Conservation (phyloP, 2,113 vertebrate species). For the Epinephelus lanceolatus region DNA sequence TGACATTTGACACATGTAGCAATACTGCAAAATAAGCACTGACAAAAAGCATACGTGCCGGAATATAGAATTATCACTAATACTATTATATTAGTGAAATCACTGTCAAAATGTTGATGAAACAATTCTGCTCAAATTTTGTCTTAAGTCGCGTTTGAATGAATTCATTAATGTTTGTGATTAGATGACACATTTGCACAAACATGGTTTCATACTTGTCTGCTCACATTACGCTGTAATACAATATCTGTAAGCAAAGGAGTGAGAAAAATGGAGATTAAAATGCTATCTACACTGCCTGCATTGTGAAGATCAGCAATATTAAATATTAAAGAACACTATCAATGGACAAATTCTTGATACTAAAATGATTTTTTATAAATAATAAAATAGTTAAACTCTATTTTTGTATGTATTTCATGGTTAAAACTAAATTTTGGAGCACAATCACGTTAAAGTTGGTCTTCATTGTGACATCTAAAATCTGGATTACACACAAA, state of each 20-base stretch:
- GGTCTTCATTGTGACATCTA: background rate
- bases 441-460: background rate
- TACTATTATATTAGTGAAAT: background rate
- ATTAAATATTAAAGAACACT: background rate
- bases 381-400: background rate
- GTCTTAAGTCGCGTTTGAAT: background rate
- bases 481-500: background rate
- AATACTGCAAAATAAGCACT: conserved; percentile 1
- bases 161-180: conserved; percentile 17
- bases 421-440: background rate
- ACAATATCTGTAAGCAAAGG: background rate
- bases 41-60: background rate
- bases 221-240: background rate
- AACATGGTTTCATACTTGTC: conserved; percentile 21
- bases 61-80: background rate
- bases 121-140: background rate
- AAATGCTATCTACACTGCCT: background rate
- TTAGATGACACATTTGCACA: conserved; percentile 13
- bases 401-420: background rate
- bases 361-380: background rate
- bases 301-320: background rate
- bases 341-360: background rate
- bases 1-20: conserved; percentile 32
- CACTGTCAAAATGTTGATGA: background rate
- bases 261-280: conserved; percentile 3